Base-by-base conservation (phyloP, 2,888 invertebrate species). In the Serrognathus titanus region DNA sequence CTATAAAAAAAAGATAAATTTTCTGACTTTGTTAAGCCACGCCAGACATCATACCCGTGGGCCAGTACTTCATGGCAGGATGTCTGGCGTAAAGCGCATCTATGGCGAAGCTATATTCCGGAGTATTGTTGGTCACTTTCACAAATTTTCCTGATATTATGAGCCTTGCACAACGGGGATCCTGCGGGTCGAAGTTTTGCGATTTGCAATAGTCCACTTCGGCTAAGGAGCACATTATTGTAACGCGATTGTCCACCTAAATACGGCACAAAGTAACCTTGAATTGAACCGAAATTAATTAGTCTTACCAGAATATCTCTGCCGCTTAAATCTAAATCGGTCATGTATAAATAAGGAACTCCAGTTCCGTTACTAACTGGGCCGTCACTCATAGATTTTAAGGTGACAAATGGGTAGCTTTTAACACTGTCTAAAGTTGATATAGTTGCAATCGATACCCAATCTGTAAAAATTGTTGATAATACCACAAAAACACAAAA, bases 161-260 rank as follows among this genome's bases (percentile, higher is more conserved):
- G 3, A 90, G 80, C 65, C 89, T 82, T 2, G 88, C 87, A 78
- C 90, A 91, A 41, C 89, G 79, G 0, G 90, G 90, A 74, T 90
- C 90, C 78, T 90, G 88, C 0, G 89, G 85, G 71, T 91, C 90
- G 66, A 80, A 84, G 48, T 81, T 72, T 61, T 86, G 77, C 6
- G 71, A 70, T 57, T 80, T 79, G 66, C 90, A 90, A 71, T 86
- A 90, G 55, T 79, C 75, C 2, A 85, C 83, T 77, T 90, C 84
- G 49, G 88, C 87, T 38, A 90, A 76, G 0, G 86, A 83, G 63
- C 88, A 84, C 60, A 88, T 78, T n/a, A 91, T 76, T 0, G 89
- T 85, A 3, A 85, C 83, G 3, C 84, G 82, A 63, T 79, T 81
- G 66, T 88, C 84, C 76, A 78, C 80, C 88, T 88, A 69, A 50